Percentiles rank a stretch among this genome's conserved stretches.
These are phyloP conservation scores for Whitmania pigra DNA, from an alignment of 1,140 invertebrate species.

Conservation along the genomic window DNA sequence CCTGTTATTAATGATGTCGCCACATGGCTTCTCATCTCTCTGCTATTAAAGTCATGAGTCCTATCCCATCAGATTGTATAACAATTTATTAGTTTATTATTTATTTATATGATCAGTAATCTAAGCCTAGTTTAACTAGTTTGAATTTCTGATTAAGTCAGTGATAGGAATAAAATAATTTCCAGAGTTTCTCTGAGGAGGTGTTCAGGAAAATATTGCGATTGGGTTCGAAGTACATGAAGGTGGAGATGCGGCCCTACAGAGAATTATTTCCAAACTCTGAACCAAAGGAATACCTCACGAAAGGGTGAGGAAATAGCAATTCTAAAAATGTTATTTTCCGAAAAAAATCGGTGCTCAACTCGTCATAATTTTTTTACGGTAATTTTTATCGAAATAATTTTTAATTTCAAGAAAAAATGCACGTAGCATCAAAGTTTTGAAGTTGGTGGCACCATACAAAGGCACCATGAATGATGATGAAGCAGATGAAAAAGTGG, in stretches of 20 bases:
- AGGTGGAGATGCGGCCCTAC: neutral
- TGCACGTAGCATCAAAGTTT: neutral
- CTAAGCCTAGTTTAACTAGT: no score
- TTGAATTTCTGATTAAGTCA: no score
- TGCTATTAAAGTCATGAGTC: no score
- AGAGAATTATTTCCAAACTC: conserved; percentile 3
- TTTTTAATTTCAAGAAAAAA: conserved; percentile 15
- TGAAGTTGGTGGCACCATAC: conserved; percentile 18
- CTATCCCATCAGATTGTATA: no score
- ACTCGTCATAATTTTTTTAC: no score
- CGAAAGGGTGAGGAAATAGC: conserved; percentile 30
- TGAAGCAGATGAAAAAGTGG: conserved; percentile 45
- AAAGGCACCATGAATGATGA: conserved; percentile 26
- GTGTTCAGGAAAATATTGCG: conserved; percentile 9
- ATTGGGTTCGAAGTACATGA: conserved; percentile 12
- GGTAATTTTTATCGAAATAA: no score
- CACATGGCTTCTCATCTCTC: no score
- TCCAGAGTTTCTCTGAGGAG: conserved; percentile 1
- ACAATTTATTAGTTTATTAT: no score
- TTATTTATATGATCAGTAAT: no score
- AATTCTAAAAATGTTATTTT: neutral
- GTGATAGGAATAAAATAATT: no score
- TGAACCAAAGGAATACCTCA: conserved; percentile 20
- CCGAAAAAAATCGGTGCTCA: neutral
- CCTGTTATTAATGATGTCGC: no score